Evolutionary conservation across 1,140 invertebrate species (phyloP).

Genomic region (Hestina assimilis): DNA sequence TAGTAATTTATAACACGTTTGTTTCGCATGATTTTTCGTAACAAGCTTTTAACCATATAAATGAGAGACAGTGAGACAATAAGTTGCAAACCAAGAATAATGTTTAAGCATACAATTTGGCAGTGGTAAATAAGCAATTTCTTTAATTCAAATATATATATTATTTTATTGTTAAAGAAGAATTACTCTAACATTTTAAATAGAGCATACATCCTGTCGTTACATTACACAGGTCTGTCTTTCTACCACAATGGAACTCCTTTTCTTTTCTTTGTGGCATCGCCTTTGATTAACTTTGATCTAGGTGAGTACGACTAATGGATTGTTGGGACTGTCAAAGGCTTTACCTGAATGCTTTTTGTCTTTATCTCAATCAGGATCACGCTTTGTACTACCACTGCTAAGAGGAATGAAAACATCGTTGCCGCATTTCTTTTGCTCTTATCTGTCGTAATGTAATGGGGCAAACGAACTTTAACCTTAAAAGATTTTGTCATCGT

Average conservation of each 20-base stretch:
- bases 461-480: too few species aligned
- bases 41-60: not conserved
- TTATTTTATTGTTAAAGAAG: too few species aligned
- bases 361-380: conserved; percentile 26
- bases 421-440: not conserved
- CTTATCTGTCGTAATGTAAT: not conserved
- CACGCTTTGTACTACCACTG: conserved; percentile 4
- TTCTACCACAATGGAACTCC: conserved; percentile 62
- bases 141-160: too few species aligned
- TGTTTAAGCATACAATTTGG: not conserved
- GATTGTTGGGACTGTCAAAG: conserved; percentile 50
- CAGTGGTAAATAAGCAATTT: not conserved
- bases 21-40: not conserved
- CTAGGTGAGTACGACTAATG: conserved; percentile 65
- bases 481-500: too few species aligned
- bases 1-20: not conserved
- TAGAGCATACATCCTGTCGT: conserved; percentile 34
- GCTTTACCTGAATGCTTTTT: conserved; percentile 45
- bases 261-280: conserved; percentile 59
- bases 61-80: not conserved
- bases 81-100: not conserved
- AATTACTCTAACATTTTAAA: conserved; percentile 18
- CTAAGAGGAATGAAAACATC: conserved; percentile 6
- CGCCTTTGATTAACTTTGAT: conserved; percentile 74
- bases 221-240: conserved; percentile 30